These are phyloP conservation scores for Punctoribates punctum DNA, from an alignment of 2,888 invertebrate genomes.

Conservation along the genomic window DNA sequence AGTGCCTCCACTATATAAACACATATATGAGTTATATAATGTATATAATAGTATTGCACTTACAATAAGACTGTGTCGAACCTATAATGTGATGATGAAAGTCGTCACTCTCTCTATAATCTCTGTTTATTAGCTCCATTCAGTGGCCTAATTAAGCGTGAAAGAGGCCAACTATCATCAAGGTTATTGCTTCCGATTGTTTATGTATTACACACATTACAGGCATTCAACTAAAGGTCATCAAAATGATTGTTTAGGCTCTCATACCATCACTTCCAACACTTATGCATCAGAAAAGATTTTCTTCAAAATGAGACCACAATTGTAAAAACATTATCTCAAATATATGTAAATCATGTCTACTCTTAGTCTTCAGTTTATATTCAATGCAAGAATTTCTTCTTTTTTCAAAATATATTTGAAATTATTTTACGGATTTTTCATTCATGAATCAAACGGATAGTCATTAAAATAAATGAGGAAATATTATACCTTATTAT, in stretches of 20 bases:
- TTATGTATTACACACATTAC: constrained; percentile 16
- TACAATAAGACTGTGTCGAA: constrained; percentile 1
- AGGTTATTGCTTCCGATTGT: constrained; percentile 37
- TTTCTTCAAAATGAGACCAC: background rate
- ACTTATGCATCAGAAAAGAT: background rate
- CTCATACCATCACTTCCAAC: background rate
- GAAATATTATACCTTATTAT: no score
- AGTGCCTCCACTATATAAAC: background rate
- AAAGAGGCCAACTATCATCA: constrained; percentile 25
- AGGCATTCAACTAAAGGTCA: background rate
- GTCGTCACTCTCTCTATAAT: constrained; percentile 27
- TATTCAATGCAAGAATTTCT: no score
- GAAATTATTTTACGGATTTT: no score
- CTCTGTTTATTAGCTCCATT: constrained; percentile 36
- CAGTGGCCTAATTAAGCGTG: constrained; percentile 35
- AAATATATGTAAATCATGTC: background rate
- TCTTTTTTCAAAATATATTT: no score
- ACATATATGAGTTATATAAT: background rate
- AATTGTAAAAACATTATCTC: constrained; percentile 12
- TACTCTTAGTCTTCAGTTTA: no score
- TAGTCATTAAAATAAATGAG: no score
- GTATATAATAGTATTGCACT: background rate
- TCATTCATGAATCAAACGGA: no score
- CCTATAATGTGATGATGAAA: constrained; percentile 21
- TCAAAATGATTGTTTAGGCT: constrained; percentile 15